Evolutionary conservation across 2,113 vertebrate genomes (phyloP).

Genomic region (Brevimyrus niger): DNA sequence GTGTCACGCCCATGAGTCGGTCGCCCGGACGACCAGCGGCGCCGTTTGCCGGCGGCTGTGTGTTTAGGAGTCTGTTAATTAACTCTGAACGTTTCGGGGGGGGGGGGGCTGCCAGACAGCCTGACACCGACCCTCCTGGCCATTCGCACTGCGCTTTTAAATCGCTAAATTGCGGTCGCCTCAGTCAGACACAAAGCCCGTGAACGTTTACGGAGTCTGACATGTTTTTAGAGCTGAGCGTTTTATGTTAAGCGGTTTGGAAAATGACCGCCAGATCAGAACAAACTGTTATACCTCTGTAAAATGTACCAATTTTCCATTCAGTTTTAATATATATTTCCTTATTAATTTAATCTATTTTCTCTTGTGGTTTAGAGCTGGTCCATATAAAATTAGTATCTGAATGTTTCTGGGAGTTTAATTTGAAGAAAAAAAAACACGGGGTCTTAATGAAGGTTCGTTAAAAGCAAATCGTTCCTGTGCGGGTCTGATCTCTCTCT

Average conservation of each 20-base stretch:
- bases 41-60: background rate
- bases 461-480: background rate
- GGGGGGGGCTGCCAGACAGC: background rate
- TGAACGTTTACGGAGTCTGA: background rate
- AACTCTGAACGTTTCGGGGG: background rate
- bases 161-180: background rate
- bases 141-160: background rate
- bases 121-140: background rate
- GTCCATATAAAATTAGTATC: background rate
- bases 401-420: background rate
- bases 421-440: background rate
- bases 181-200: background rate
- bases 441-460: background rate
- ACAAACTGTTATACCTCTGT: background rate
- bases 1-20: background rate
- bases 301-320: background rate
- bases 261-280: background rate
- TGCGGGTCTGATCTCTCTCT: background rate
- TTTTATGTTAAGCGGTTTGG: background rate
- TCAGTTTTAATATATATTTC: background rate
- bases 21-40: background rate
- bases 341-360: background rate
- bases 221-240: background rate
- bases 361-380: background rate
- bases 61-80: background rate